Evolutionary conservation across 2,888 invertebrate species (phyloP), one percentile per base, ranked within the genome.

Genomic region (Cerastoderma edule): DNA sequence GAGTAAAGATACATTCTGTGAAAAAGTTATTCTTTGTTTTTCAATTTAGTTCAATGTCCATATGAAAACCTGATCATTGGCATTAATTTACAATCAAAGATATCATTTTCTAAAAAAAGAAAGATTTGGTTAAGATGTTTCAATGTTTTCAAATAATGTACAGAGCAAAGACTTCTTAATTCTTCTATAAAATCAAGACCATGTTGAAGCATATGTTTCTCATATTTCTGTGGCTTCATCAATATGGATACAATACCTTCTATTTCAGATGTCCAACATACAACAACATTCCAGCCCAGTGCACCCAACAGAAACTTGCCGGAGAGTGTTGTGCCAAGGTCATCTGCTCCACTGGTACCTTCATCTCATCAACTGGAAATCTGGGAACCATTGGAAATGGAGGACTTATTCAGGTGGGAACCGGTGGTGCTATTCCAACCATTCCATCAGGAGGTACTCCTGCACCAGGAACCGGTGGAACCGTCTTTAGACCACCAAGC

Each of bases 401-500:
- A 50, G 88, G 87, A 33, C 80, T 87, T 19, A 85, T 88, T 57
- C 53, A 72, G 39, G 79, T 83, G 0, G 79, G 78, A 27, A 71
- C 83, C 19, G 78, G 80, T n/a, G 60, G 60, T 24, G 78, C 84
- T 8, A 63, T 74, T 2, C 88, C 88, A 10, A 88, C 88, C 0
- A 66, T 83, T 4, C 84, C 86, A 28, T 82, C 84, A n/a, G 87
- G 87, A 19, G 85, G 72, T 4, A 72, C 69, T 1, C 85, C 84
- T 2, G 81, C 79, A 24, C 88, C 88, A 13, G 88, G 88, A 35
- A 85, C 87, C 0, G 88, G 88, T 8, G 88, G 87, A n/a, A 85
- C 88, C 10, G 73, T 73, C 19, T 78, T 72, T 63, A 70, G 77
- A 10, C 85, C 87, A 19, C 85, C 88, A 10, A 80, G 81, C 32